phyloP scores from a whole-genome alignment of 2,797 vertebrate species.

The Myiotriccus ornatus region DNA sequence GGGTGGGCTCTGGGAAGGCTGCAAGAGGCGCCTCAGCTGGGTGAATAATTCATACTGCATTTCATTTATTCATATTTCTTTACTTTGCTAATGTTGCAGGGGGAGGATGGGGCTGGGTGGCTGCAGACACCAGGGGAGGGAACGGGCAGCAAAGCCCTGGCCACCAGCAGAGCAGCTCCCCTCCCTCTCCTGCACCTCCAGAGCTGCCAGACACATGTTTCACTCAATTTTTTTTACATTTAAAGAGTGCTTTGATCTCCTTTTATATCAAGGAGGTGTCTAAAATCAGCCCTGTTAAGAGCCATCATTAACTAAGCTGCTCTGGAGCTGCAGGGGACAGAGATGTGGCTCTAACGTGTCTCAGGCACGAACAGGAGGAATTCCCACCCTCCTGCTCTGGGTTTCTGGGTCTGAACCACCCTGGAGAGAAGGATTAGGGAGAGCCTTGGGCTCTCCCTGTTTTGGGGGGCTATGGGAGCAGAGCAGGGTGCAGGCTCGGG shows the following conservation, averaged over 20 bases:
- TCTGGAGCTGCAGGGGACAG: not conserved
- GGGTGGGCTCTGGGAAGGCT: not conserved
- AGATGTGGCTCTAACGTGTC: not conserved
- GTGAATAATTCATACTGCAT: conserved; percentile 57
- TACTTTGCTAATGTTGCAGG: conserved; percentile 50
- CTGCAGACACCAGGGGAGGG: not conserved
- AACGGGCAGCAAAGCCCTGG: not conserved
- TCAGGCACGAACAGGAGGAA: not conserved
- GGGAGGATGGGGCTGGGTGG: not conserved
- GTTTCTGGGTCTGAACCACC: not conserved
- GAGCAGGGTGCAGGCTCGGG: not conserved
- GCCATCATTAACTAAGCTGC: not conserved
- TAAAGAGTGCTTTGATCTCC: not conserved
- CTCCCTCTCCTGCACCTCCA: not conserved
- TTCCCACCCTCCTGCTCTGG: not conserved
- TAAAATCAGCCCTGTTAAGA: not conserved
- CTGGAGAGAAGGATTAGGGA: not conserved
- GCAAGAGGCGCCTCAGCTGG: not conserved
- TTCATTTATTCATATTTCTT: conserved; percentile 67
- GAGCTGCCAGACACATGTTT: accelerated
- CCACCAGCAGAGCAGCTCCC: not conserved
- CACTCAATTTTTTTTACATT: not conserved
- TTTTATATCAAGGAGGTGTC: not conserved
- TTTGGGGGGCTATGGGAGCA: not conserved
- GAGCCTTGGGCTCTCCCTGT: not conserved